Conservation (phyloP, 2,888 invertebrate species). For the Lysandra coridon region DNA sequence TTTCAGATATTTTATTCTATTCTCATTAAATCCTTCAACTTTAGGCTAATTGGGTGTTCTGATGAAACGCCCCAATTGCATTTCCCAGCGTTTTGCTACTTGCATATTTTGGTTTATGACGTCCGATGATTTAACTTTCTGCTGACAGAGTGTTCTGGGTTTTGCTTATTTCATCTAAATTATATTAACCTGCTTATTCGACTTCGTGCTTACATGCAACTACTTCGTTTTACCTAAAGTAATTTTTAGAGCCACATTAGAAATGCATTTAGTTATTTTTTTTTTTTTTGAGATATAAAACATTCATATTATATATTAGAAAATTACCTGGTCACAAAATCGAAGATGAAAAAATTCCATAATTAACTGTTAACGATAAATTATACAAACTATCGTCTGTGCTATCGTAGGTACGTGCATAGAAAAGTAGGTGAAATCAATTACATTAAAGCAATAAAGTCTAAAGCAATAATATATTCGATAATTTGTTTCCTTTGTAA, state of each 20-base stretch:
- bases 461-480: slow-evolving; percentile 7
- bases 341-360: not conserved
- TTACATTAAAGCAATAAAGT: slow-evolving; percentile 4
- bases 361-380: not conserved
- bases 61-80: not conserved
- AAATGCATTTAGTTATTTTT: no score
- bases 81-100: not conserved
- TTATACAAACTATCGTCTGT: not conserved
- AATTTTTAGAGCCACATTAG: no score
- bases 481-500: slow-evolving; percentile 20
- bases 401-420: not conserved
- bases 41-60: slow-evolving; percentile 12
- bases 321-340: not conserved
- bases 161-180: not conserved
- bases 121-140: not conserved
- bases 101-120: not conserved
- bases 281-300: no score
- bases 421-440: slow-evolving; percentile 1
- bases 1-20: slow-evolving; percentile 1
- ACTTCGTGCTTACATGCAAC: not conserved
- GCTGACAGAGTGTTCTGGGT: not conserved
- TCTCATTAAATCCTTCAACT: slow-evolving; percentile 3
- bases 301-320: not conserved
- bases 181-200: not conserved
- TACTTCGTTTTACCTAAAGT: not conserved